Evolutionary conservation across 1,140 invertebrate genomes (phyloP).

Genomic region (Pseudachorutes palmiensis): DNA sequence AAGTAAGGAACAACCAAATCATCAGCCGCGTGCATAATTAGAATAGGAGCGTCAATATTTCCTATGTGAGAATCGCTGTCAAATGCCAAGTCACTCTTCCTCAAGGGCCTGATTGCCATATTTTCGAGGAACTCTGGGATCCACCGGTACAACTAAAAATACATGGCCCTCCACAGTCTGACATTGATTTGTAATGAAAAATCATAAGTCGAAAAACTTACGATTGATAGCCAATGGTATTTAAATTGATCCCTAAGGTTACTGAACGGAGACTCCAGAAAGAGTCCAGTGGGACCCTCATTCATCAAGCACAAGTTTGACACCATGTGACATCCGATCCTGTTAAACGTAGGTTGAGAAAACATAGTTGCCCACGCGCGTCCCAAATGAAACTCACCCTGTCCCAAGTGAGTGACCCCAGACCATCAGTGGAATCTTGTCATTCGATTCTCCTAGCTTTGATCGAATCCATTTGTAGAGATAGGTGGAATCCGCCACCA

Average conservation of each 20-base stretch:
- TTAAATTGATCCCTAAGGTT: conserved; percentile 70
- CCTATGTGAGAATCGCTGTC: conserved; percentile 60
- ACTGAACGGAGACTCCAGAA: conserved; percentile 81
- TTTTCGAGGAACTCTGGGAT: conserved; percentile 43
- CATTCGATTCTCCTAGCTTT: conserved; percentile 28
- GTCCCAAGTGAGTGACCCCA: conserved; percentile 85
- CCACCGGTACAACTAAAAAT: conserved; percentile 7
- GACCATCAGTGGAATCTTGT: conserved; percentile 56
- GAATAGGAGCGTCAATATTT: conserved; percentile 59
- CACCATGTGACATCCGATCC: conserved; percentile 55
- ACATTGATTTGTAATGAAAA: background rate
- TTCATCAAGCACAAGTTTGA: conserved; percentile 49
- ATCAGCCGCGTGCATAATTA: conserved; percentile 81
- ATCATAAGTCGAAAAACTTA: conserved; percentile 41
- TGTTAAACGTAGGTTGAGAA: conserved; percentile 39
- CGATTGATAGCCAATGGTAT: conserved; percentile 65
- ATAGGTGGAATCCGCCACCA: conserved; percentile 67
- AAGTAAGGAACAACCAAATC: conserved; percentile 69
- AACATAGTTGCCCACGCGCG: conserved; percentile 29
- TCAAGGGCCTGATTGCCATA: conserved; percentile 59
- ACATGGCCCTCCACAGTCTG: background rate
- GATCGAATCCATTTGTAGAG: conserved; percentile 68
- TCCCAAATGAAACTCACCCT: conserved; percentile 47
- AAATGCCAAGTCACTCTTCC: conserved; percentile 56
- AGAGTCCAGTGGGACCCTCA: conserved; percentile 55